Evolutionary conservation across 2,888 invertebrate genomes (phyloP), one percentile per base, ranked within the genome.

Genomic region (Liodrosophila aerea): DNA sequence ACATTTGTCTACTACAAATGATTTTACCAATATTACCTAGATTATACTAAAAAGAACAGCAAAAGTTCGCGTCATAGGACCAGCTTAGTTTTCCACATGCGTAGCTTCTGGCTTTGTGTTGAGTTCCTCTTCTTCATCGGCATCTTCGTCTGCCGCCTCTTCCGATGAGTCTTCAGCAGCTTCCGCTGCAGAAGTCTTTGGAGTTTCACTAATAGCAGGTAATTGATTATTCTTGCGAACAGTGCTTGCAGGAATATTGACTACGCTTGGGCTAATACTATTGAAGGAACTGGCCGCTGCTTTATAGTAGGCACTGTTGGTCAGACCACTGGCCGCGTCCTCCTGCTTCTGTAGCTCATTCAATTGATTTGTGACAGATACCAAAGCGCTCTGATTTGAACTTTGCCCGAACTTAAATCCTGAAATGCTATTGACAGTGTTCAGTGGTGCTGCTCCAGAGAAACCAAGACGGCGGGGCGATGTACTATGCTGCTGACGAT

Each of bases 261-360:
- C 64, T 1, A 69, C 60, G 43, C 27, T 56, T 5, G 53, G 61
- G 34, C 29, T 44, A 0, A 12, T n/a, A 16, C 18, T 61, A 0
- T 64, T 69, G 3, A 37, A 58, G 7, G 64, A 41, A 36, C 40
- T 56, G 15, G 54, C 36, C 1, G 76, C 59, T 2, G 82, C 52
- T 11, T 75, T 76, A 16, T 72, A 77, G 18, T 46, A 77, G 4
- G 47, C 49, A 62, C 56, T 65, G 22, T 81, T 67, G 0, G 62
- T 58, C 36, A 64, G 12, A n/a, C 47, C 58, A 22, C 57, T 62
- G 0, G 50, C 36, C 0, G 47, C 11, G 1, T 82, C 75, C 11
- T 59, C 53, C 11, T 64, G 56, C 30, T 41, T 74, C 1, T 7
- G 12, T 0, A 45, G 50, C 1, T 75, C 85, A 43, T 66, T 84